Evolutionary conservation across 2,113 vertebrate genomes (phyloP).

Genomic region (Labrus mixtus): DNA sequence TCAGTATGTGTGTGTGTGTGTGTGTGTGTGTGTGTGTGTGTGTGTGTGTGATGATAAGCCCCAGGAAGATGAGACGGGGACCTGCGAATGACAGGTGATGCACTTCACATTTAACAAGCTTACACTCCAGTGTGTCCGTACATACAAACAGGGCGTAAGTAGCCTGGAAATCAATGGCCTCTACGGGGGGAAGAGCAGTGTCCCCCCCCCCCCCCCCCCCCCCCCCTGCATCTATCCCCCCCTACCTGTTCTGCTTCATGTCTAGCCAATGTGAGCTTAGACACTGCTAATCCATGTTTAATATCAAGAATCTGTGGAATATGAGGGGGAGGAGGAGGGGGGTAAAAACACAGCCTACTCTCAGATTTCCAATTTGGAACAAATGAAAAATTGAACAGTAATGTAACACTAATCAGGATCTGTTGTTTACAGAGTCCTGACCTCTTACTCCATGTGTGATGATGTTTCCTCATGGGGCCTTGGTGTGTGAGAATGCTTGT

Average conservation of each 20-base stretch:
- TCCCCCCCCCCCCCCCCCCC: background rate
- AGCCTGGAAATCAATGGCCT: constrained; percentile 78
- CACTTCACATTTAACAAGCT: constrained; percentile 84
- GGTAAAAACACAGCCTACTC: constrained; percentile 29
- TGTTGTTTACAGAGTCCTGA: constrained; percentile 81
- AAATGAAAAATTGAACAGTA: constrained; percentile 85
- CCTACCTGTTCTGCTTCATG: constrained; percentile 20
- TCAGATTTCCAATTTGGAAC: constrained; percentile 79
- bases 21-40: constrained; percentile 18
- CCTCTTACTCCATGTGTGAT: constrained; percentile 70
- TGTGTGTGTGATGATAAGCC: constrained; percentile 64
- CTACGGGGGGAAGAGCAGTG: constrained; percentile 35
- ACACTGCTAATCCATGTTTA: constrained; percentile 82
- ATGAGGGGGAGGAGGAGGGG: background rate
- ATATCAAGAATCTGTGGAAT: constrained; percentile 71
- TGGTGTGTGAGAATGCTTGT: constrained; percentile 57
- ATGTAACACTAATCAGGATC: constrained; percentile 81
- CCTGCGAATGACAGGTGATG: constrained; percentile 72
- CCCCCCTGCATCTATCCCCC: too few species aligned
- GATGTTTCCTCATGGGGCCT: constrained; percentile 50
- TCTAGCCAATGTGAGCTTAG: constrained; percentile 60
- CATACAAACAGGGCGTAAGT: constrained; percentile 83
- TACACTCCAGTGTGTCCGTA: constrained; percentile 80
- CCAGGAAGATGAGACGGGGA: constrained; percentile 59
- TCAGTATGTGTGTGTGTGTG: constrained; percentile 4